A percentile compares a stretch with the other conserved stretches of the same genome.
phyloP scores from a whole-genome alignment of 2,113 vertebrate species.

The Harpagus bidentatus region DNA sequence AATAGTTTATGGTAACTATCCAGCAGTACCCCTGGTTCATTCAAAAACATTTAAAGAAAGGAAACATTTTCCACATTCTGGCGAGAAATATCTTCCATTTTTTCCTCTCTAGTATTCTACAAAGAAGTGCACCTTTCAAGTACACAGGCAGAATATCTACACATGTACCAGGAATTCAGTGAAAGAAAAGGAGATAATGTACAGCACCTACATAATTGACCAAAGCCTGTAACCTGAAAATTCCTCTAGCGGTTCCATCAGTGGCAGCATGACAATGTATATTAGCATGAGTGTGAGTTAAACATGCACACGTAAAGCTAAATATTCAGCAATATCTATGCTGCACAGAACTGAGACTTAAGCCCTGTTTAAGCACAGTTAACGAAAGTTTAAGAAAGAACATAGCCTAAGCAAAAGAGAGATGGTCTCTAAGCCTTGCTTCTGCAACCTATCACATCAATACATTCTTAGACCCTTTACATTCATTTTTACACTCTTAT shows the following conservation, averaged over 20 bases:
- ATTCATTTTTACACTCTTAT: neutral
- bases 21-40: neutral
- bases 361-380: neutral
- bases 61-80: neutral
- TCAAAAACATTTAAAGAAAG: neutral
- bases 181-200: neutral
- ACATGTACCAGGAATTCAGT: neutral
- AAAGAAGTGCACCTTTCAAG: neutral
- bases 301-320: neutral
- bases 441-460: neutral
- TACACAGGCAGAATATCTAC: neutral
- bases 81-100: neutral
- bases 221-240: neutral
- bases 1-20: neutral
- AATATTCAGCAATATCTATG: neutral
- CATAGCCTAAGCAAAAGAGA: neutral
- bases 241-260: neutral
- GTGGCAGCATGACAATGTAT: neutral
- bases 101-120: neutral
- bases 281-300: neutral
- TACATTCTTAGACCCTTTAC: neutral
- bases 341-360: neutral
- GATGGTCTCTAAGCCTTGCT: neutral
- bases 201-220: neutral
- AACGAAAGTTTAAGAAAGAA: neutral